Conservation (phyloP, 2,888 invertebrate genomes). For the Calliphora vomitoria region DNA sequence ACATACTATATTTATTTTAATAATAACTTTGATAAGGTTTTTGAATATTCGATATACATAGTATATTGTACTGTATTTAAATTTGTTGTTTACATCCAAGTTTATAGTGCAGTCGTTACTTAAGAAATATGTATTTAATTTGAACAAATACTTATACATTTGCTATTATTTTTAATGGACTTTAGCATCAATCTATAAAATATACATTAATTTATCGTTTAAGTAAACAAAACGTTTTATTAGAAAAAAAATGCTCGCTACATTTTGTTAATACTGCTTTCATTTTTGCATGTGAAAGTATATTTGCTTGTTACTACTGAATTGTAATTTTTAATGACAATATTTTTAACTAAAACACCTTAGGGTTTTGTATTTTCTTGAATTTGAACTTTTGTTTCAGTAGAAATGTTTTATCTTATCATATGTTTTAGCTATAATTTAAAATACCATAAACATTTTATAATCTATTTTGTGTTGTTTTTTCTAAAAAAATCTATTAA, state of each 20-base stretch:
- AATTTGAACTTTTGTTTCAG: not conserved
- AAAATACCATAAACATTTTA: not conserved
- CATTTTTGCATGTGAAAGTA: not conserved
- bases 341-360: not conserved
- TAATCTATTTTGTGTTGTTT: not conserved
- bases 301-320: not conserved
- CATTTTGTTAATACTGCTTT: not conserved
- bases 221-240: constrained; percentile 25
- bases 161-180: constrained; percentile 1
- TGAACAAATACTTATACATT: constrained; percentile 3
- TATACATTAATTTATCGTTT: constrained; percentile 29
- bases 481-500: not conserved
- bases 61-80: not conserved
- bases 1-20: no score
- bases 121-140: not conserved
- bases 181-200: constrained; percentile 37
- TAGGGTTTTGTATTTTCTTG: not conserved
- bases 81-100: constrained; percentile 9
- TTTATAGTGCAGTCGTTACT: not conserved
- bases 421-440: not conserved
- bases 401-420: constrained; percentile 31
- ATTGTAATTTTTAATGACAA: not conserved
- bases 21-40: not conserved
- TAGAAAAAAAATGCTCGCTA: not conserved
- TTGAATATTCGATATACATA: not conserved